phyloP scores from a whole-genome alignment of 1,140 invertebrate genomes.

The Chionoecetes opilio region DNA sequence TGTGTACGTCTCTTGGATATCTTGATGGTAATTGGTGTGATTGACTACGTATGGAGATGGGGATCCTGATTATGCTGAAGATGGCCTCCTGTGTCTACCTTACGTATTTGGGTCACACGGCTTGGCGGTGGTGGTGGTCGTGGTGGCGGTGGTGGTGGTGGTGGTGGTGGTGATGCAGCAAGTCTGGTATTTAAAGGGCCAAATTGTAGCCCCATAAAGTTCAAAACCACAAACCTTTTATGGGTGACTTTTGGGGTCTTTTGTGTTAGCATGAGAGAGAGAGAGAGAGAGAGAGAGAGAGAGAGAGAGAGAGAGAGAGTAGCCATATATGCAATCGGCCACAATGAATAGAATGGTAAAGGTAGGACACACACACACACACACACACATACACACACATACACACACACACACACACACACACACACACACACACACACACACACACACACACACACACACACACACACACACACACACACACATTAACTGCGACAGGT shows the following conservation, averaged over 20 bases:
- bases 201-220: neutral
- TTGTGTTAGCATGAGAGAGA: neutral
- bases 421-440: no score
- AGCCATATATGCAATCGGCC: neutral
- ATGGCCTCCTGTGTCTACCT: neutral
- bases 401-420: no score
- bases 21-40: neutral
- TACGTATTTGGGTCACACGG: neutral
- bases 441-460: no score
- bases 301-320: neutral
- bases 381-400: no score
- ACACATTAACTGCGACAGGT: no score
- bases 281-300: conserved; percentile 8
- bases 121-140: neutral
- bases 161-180: neutral
- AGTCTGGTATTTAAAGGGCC: neutral
- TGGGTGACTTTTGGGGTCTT: no score
- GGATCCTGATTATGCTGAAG: neutral
- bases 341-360: no score
- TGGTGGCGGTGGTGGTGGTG: neutral
- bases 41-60: neutral
- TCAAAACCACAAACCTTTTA: neutral
- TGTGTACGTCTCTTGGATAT: neutral
- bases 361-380: no score
- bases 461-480: no score